These are phyloP conservation scores for Parazoanthus darwini DNA, from an alignment of 92 coral and sea anemone species.

Conservation along the genomic window DNA sequence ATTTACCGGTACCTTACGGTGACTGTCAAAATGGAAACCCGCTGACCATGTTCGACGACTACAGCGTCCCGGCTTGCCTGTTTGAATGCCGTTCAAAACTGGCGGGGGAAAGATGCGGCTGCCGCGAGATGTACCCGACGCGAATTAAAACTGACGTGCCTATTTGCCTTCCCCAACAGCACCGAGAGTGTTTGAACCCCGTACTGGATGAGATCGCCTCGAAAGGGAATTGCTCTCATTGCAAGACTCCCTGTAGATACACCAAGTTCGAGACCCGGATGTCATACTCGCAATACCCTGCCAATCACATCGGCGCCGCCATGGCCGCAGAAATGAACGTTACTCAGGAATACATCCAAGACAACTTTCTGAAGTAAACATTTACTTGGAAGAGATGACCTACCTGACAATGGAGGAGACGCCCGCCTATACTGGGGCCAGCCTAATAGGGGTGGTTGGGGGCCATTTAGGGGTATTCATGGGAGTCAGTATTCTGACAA, in stretches of 20 bases:
- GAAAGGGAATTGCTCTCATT: not conserved
- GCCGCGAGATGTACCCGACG: constrained; percentile 30
- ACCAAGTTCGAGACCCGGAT: constrained; percentile 2
- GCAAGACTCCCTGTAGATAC: constrained; percentile 5
- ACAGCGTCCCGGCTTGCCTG: constrained; percentile 41
- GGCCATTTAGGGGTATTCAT: no score
- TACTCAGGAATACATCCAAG: constrained; percentile 20
- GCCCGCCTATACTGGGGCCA: constrained; percentile 5
- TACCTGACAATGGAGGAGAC: not conserved
- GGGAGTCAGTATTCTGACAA: not conserved
- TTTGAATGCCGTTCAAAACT: constrained; percentile 36
- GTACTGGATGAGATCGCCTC: not conserved
- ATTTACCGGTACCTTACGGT: no score
- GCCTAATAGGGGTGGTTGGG: constrained; percentile 26
- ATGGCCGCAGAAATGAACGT: not conserved
- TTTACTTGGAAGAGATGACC: constrained; percentile 22
- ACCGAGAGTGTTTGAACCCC: no score
- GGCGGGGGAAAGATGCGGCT: constrained; percentile 16
- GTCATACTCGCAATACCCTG: constrained; percentile 30
- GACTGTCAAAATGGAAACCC: no score
- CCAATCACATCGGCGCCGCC: constrained; percentile 29
- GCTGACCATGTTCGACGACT: constrained; percentile 31
- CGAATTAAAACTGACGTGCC: constrained; percentile 23
- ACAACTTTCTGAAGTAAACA: constrained; percentile 20
- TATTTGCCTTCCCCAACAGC: not conserved